These are phyloP conservation scores for Tretioscincus oriximinensis DNA, from an alignment of 2,113 vertebrate genomes.

Conservation along the genomic window DNA sequence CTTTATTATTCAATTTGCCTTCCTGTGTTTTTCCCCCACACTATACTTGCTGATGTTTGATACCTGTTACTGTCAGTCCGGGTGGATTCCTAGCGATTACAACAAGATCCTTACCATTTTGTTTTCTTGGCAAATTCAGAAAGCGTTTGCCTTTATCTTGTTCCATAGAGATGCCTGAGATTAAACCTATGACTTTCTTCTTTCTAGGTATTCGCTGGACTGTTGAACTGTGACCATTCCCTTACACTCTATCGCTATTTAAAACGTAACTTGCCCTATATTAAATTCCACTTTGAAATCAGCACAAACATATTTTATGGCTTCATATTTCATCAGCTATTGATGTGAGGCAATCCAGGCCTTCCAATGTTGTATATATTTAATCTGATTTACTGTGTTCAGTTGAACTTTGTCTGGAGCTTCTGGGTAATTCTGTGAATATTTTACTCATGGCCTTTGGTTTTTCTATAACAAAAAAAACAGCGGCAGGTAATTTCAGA, in stretches of 20 bases:
- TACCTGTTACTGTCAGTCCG: too few relatives aligned
- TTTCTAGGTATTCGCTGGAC: too few relatives aligned
- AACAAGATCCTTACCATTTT: too few relatives aligned
- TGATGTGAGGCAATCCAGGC: neutral
- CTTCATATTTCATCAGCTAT: neutral
- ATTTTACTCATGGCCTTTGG: neutral
- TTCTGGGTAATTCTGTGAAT: neutral
- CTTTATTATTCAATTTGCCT: neutral
- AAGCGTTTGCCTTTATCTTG: too few relatives aligned
- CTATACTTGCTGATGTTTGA: too few relatives aligned
- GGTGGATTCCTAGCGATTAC: too few relatives aligned
- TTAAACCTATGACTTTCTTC: too few relatives aligned
- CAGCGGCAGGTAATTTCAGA: neutral
- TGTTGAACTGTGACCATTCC: too few relatives aligned
- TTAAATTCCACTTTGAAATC: neutral
- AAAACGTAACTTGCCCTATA: neutral
- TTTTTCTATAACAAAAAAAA: constrained; percentile 1
- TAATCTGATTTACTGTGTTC: neutral
- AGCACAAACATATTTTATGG: neutral
- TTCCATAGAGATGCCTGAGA: too few relatives aligned
- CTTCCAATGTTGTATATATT: neutral
- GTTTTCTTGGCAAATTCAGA: too few relatives aligned
- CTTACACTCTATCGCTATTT: neutral
- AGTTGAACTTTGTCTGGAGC: neutral
- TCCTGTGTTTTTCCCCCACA: neutral